Percentiles rank a stretch among this genome's conserved stretches.
Evolutionary conservation across 2,888 invertebrate species (phyloP).

Genomic region (Perizoma flavofasciatum): DNA sequence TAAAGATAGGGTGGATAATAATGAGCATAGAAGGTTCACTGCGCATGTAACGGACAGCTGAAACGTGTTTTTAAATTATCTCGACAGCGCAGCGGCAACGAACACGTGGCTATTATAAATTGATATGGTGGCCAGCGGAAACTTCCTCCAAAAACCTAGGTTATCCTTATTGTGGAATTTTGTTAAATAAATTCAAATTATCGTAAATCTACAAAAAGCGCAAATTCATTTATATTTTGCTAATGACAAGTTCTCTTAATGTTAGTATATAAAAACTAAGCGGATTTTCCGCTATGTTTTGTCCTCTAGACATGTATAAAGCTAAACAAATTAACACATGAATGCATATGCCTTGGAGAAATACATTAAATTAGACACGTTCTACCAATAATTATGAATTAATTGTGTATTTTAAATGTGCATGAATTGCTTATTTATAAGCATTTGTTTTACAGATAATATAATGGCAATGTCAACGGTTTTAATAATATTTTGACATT

Average conservation of each 20-base stretch:
- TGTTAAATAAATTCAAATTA: no score
- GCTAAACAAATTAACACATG: slow-evolving; percentile 7
- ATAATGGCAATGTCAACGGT: neutral
- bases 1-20: slow-evolving; percentile 5
- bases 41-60: neutral
- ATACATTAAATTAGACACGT: neutral
- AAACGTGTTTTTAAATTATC: neutral
- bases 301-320: slow-evolving; percentile 7
- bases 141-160: no score
- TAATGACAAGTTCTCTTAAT: no score
- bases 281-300: slow-evolving; percentile 1
- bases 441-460: neutral
- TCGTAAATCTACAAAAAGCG: no score
- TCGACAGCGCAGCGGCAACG: neutral
- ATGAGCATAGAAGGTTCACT: neutral
- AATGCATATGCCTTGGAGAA: neutral
- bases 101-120: neutral
- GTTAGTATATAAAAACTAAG: neutral
- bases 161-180: no score
- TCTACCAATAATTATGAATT: neutral
- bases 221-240: no score
- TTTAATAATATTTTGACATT: slow-evolving; percentile 6
- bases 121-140: no score
- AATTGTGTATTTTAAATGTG: neutral
- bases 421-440: neutral